phyloP scores from a whole-genome alignment of 2,888 invertebrate species.

The Cataglyphis altisquamis region DNA sequence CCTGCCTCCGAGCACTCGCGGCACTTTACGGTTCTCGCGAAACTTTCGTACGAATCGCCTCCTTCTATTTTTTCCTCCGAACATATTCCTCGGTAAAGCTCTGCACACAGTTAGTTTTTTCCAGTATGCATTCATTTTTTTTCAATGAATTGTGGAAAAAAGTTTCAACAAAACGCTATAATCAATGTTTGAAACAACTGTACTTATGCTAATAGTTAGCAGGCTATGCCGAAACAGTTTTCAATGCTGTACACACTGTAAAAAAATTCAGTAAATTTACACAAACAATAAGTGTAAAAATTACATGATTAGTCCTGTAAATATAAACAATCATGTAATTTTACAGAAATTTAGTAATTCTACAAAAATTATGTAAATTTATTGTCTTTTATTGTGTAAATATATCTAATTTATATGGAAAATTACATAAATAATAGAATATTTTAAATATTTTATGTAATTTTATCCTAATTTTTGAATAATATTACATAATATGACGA shows the following conservation, averaged over 20 bases:
- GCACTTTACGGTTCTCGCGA: constrained; percentile 37
- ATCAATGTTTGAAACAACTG: constrained; percentile 18
- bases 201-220: not conserved
- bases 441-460: too few species aligned
- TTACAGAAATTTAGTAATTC: too few species aligned
- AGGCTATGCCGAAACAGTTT: not conserved
- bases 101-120: constrained; percentile 20
- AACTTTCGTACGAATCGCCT: constrained; percentile 43
- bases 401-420: too few species aligned
- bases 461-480: too few species aligned
- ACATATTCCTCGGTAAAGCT: not conserved
- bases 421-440: too few species aligned
- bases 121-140: constrained; percentile 1
- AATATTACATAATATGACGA: too few species aligned
- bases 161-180: not conserved
- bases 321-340: too few species aligned
- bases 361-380: too few species aligned
- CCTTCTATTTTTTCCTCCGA: not conserved
- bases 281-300: too few species aligned
- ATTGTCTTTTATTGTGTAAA: too few species aligned
- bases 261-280: too few species aligned
- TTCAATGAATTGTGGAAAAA: not conserved
- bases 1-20: constrained; percentile 32
- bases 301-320: too few species aligned
- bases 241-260: not conserved